These are phyloP conservation scores for Pithys albifrons DNA, from an alignment of 2,113 vertebrate species.

Conservation along the genomic window DNA sequence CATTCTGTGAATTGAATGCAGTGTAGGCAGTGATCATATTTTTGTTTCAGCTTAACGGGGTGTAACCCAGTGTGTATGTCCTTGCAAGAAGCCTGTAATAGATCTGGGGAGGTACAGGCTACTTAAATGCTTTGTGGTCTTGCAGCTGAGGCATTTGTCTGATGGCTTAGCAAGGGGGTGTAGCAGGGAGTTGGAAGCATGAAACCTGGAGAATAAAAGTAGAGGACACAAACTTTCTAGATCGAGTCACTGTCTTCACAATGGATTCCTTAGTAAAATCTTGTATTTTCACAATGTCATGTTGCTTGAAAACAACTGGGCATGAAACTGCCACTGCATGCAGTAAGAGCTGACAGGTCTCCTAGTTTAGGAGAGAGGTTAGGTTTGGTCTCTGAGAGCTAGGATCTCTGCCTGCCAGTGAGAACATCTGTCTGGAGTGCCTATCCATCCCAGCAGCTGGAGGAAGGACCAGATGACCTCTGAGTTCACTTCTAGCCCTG, in stretches of 20 bases:
- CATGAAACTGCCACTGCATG: fast-evolving
- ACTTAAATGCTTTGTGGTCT: neutral
- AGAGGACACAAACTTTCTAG: neutral
- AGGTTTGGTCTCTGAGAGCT: neutral
- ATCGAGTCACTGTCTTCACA: neutral
- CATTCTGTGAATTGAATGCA: neutral
- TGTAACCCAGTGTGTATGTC: neutral
- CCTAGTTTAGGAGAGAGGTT: neutral
- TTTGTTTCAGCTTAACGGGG: neutral
- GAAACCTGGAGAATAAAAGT: neutral
- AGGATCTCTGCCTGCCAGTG: neutral
- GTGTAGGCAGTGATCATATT: neutral
- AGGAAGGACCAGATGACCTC: conserved; percentile 37
- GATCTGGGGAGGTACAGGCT: neutral
- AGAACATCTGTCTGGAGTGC: neutral
- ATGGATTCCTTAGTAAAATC: neutral
- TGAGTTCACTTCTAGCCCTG: neutral
- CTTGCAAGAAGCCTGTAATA: neutral
- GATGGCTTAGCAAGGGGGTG: neutral
- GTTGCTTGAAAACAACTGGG: neutral
- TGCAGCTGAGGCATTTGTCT: neutral
- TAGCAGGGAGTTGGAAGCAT: neutral
- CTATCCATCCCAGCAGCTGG: neutral
- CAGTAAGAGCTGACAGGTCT: neutral
- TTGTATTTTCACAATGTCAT: neutral